phyloP scores from a whole-genome alignment of 2,797 vertebrate genomes.

The Phrynocephalus forsythii region DNA sequence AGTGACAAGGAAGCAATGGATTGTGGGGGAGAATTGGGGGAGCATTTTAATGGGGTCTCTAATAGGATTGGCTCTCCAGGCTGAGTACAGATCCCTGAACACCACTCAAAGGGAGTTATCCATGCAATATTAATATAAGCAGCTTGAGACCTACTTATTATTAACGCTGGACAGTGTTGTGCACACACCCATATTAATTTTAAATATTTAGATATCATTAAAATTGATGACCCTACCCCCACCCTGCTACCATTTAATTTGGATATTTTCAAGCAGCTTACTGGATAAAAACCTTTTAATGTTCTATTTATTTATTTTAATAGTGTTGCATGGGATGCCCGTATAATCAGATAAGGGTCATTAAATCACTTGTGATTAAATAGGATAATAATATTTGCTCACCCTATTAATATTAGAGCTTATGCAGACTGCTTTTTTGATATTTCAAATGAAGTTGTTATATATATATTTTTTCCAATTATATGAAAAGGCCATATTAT shows the following conservation, averaged over 20 bases:
- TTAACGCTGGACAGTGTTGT: constrained; percentile 59
- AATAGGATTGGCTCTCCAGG: background rate
- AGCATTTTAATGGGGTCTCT: background rate
- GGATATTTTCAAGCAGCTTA: constrained; percentile 80
- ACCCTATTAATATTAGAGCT: constrained; percentile 78
- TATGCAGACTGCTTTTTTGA: constrained; percentile 67
- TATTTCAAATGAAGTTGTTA: constrained; percentile 75
- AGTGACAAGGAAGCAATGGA: background rate
- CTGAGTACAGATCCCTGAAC: background rate
- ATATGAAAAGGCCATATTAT: constrained; percentile 77
- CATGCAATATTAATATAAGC: constrained; percentile 30
- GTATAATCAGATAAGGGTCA: constrained; percentile 83
- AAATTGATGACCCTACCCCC: constrained; percentile 62
- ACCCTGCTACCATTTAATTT: constrained; percentile 73
- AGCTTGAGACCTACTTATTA: constrained; percentile 47
- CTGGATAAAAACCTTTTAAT: constrained; percentile 80
- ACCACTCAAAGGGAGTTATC: constrained; percentile 41
- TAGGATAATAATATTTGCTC: constrained; percentile 81
- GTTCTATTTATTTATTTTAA: constrained; percentile 83
- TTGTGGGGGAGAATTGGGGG: background rate
- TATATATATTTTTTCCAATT: constrained; percentile 72
- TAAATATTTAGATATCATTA: constrained; percentile 76
- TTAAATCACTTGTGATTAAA: constrained; percentile 84
- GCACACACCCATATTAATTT: constrained; percentile 69
- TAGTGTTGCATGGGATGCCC: constrained; percentile 76